Conservation (phyloP, 2,797 vertebrate species). For the Streptopelia turtur region DNA sequence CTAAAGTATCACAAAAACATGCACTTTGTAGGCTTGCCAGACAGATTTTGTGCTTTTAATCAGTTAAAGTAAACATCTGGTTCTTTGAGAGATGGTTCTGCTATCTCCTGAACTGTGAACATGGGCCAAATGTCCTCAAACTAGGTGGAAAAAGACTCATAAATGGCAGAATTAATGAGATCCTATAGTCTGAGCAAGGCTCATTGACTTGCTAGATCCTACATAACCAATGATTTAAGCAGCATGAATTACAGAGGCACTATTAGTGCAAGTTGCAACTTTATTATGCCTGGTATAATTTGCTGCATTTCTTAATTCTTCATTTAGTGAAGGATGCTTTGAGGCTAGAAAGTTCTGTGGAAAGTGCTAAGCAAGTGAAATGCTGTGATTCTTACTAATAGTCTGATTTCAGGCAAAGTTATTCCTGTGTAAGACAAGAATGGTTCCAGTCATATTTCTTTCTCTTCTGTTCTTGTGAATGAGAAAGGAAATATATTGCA, state of each 20-base stretch:
- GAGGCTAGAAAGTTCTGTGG: neutral
- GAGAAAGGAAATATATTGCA: neutral
- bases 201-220: neutral
- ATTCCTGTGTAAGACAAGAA: neutral
- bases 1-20: neutral
- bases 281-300: neutral
- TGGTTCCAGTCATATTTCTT: neutral
- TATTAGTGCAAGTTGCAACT: neutral
- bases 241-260: neutral
- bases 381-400: neutral
- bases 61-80: neutral
- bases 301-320: neutral
- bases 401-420: neutral
- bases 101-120: neutral
- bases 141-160: neutral
- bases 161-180: constrained; percentile 9
- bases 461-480: neutral
- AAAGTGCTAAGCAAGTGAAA: neutral
- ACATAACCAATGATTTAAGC: neutral
- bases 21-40: neutral
- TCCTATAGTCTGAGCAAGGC: neutral
- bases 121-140: neutral
- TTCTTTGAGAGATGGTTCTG: neutral
- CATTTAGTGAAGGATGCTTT: neutral
- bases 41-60: neutral